These are phyloP conservation scores for Eilema griseolum DNA, from an alignment of 2,888 invertebrate species.

Conservation along the genomic window DNA sequence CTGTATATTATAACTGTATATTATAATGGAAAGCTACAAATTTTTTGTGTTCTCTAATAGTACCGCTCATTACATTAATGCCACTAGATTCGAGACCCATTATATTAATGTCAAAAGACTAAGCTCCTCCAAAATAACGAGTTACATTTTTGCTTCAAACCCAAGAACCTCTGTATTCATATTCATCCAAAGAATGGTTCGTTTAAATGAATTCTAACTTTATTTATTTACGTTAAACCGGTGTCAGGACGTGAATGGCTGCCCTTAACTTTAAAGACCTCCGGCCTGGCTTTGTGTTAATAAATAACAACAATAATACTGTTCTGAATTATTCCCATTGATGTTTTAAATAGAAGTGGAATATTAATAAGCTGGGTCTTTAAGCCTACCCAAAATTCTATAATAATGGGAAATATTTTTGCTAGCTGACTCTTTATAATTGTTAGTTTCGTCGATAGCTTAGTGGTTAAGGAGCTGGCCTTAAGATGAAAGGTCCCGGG, in stretches of 20 bases:
- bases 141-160: background rate
- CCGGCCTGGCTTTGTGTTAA: slow-evolving; percentile 30
- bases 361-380: background rate
- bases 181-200: slow-evolving; percentile 13
- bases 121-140: background rate
- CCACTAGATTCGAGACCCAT: background rate
- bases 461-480: too few relatives aligned
- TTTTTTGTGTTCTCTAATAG: too few relatives aligned
- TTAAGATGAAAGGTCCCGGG: too few relatives aligned
- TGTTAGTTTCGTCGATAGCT: too few relatives aligned
- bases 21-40: too few relatives aligned
- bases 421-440: background rate
- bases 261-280: slow-evolving; percentile 32
- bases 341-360: slow-evolving; percentile 8
- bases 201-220: slow-evolving; percentile 40
- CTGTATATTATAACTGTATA: too few relatives aligned
- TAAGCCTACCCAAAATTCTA: background rate
- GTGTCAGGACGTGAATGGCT: slow-evolving; percentile 20
- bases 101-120: background rate
- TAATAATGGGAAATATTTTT: background rate
- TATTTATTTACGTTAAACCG: slow-evolving; percentile 32
- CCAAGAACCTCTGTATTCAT: background rate
- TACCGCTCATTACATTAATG: too few relatives aligned
- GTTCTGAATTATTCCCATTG: slow-evolving; percentile 11
- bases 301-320: slow-evolving; percentile 34